Base-by-base conservation (phyloP, 2,888 invertebrate species). In the Drosophila phalerata region DNA sequence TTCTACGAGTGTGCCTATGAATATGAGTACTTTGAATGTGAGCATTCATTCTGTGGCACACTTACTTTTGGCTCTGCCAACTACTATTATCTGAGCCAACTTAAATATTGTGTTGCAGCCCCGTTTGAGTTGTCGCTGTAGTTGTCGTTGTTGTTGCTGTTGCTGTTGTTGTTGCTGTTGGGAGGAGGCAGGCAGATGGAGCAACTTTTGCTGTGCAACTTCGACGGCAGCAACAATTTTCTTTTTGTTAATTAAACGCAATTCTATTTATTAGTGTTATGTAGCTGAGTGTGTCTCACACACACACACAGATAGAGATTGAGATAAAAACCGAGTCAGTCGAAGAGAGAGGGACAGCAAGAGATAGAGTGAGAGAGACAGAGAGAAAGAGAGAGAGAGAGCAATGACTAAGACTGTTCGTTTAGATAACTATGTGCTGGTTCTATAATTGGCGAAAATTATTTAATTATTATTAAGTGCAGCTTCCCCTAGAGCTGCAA, bases 381-480 rank as follows among this genome's bases (percentile, higher is more conserved):
- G 38, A 45, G 38, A 34, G 30, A 61, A 32, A 19, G 43, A 37
- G 42, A 65, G 32, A 22, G 11, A 32, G 38, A 28, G 34, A 47
- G 58, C 52, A 64, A 57, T 58, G 60, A 45, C 63, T 66, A 55
- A 79, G 68, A 49, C 62, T 58, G 57, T 57, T 53, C 69, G 70
- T 67, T 79, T 66, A 67, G 72, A 69, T 69, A 64, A 65, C 74
- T 63, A 25, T 69, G 73, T 66, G 67, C 71, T 51, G 64, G 73
- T 81, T 66, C 53, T 77, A 76, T 85, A 87, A 87, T 85, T 85
- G 85, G 75, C 69, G 71, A 85, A 85, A 87, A 85, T 83, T 85
- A 87, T 85, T 87, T 85, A 85, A 85, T 85, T 85, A 87, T 87
- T 85, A 87, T 82, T 69, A 85, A 87, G 87, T 87, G 85, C 87